Evolutionary conservation across 2,113 vertebrate species (phyloP).

Genomic region (Atherinomorus stipes): DNA sequence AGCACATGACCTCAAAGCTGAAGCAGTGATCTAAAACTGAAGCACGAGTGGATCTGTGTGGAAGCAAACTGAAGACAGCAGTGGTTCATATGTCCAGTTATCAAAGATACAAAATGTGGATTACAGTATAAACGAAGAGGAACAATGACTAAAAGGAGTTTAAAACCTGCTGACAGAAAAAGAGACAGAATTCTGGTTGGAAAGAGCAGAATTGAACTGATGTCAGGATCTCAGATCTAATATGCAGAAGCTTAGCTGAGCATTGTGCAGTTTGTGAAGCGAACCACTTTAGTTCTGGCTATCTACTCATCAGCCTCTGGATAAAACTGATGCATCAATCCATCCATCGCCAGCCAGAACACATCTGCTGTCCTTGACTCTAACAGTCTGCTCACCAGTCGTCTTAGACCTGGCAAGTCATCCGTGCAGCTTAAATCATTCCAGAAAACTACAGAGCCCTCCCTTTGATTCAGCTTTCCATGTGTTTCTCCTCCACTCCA

Average conservation of each 20-base stretch:
- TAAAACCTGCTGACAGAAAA: constrained; percentile 35
- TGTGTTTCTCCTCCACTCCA: constrained; percentile 53
- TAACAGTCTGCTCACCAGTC: constrained; percentile 51
- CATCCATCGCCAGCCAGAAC: constrained; percentile 33
- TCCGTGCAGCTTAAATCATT: constrained; percentile 66
- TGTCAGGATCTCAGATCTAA: constrained; percentile 14
- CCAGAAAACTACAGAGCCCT: constrained; percentile 46
- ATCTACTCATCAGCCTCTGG: constrained; percentile 31
- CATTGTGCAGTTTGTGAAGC: constrained; percentile 9
- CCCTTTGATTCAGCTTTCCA: constrained; percentile 67
- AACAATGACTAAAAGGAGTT: constrained; percentile 18
- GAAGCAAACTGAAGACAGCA: constrained; percentile 12
- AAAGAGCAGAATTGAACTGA: constrained; percentile 8
- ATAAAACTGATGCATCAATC: constrained; percentile 52
- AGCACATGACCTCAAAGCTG: neutral
- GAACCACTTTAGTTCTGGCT: constrained; percentile 20
- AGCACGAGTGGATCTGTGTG: constrained; percentile 2
- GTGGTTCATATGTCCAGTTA: neutral
- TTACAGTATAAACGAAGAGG: constrained; percentile 18
- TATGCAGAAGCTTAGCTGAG: constrained; percentile 9
- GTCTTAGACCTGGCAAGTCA: constrained; percentile 45
- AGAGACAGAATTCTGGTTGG: constrained; percentile 32
- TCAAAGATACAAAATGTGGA: constrained; percentile 16
- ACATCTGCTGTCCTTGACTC: constrained; percentile 62
- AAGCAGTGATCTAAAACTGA: constrained; percentile 5